Evolutionary conservation across 2,113 vertebrate species (phyloP), one percentile per base, ranked within the genome.

Genomic region (Pangasianodon gigas): DNA sequence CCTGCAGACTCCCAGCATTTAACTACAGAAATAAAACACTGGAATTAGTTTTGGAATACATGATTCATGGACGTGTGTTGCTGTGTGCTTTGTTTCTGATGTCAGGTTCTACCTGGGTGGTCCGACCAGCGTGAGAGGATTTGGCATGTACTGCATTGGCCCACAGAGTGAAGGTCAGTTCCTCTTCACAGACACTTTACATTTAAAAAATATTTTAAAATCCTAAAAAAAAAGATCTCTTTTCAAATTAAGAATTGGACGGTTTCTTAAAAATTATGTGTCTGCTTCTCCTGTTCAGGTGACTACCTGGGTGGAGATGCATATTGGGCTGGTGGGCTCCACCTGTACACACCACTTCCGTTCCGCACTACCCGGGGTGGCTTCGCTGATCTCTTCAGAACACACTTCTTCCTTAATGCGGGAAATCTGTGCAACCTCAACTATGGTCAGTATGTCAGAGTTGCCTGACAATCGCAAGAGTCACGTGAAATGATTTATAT

Each of bases 401-500:
- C 97, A 0, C 98, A 99, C 91, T 99, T 99, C 90, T 99, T 99
- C 89, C 97, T 99, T 86, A 99, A 99, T 11, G 98, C 98, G 0
- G 98, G 98, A n/a, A 99, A 99, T 92, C 97, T 99, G 90, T 99
- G 98, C 95, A 98, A 98, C 92, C 97, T 99, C 90, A 97, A 98
- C 94, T 99, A 99, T 0, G 98, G 98, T 99, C 74, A 91, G 92
- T 90, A 14, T 84, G 9, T 54, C 54, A n/a, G 4, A 62, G 29
- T 54, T 79, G 24, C 77, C 54, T 51, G 21, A 82, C 14, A 10
- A 44, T 24, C 46, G 24, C 21, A 32, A 14, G n/a, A 14, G 4
- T 52, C 4, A 21, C 18, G 1, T 10, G 19, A 75, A 19, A 9
- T 1, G 6, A 75, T 21, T 9, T 18, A 10, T 75, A 24, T 44